A percentile compares a stretch with the other conserved stretches of the same genome.
These are phyloP conservation scores for Anguilla obscura DNA, from an alignment of 2,797 vertebrate species.

Conservation along the genomic window DNA sequence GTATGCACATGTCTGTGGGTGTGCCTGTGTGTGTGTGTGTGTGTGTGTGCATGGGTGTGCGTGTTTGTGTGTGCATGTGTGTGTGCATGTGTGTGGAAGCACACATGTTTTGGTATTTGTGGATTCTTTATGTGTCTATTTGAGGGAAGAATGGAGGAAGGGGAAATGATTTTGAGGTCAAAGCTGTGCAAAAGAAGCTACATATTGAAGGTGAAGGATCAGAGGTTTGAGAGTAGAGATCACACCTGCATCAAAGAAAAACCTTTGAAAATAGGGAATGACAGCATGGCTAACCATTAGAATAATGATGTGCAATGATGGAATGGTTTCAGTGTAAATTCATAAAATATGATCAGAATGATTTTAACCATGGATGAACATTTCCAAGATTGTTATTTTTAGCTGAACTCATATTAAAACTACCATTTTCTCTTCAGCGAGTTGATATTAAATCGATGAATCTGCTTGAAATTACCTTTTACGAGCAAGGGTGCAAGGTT, in stretches of 20 bases:
- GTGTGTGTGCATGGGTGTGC: not conserved
- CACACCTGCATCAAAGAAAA: not conserved
- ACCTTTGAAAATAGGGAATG: not conserved
- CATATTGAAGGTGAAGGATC: not conserved
- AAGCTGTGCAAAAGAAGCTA: not conserved
- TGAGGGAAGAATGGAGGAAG: not conserved
- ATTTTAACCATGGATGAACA: not conserved
- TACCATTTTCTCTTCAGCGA: not conserved
- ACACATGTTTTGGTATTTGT: not conserved
- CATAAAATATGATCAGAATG: not conserved
- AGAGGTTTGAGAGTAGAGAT: not conserved
- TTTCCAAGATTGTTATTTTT: not conserved
- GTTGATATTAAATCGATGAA: not conserved
- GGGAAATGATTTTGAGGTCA: not conserved
- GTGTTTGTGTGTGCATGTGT: not conserved
- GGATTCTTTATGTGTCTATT: not conserved
- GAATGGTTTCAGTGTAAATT: too few species aligned
- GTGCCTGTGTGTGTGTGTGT: not conserved
- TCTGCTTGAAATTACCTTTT: not conserved
- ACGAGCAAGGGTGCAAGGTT: not conserved
- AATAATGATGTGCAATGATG: not conserved
- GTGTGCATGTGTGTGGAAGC: not conserved
- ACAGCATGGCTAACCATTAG: not conserved
- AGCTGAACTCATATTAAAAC: not conserved
- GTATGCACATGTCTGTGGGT: not conserved